phyloP scores from a whole-genome alignment of 2,113 vertebrate species.

The Romanogobio albipinnatus region DNA sequence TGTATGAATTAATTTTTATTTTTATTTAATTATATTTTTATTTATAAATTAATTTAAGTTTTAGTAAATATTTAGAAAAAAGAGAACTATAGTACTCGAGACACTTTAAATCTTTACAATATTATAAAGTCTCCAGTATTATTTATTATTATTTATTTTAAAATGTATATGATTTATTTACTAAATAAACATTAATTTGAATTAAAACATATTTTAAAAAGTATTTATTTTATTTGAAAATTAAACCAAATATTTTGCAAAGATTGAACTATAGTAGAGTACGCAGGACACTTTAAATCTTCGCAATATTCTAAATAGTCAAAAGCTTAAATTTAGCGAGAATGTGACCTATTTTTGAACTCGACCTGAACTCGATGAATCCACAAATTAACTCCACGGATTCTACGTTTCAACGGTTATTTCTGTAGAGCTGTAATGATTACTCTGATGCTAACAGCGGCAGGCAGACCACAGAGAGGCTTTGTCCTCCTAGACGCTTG shows the following conservation, averaged over 20 bases:
- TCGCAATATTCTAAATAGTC: neutral
- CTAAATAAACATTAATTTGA: neutral
- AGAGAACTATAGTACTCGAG: neutral
- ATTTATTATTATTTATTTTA: too few relatives aligned
- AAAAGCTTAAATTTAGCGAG: neutral
- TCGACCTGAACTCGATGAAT: neutral
- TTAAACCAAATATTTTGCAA: too few relatives aligned
- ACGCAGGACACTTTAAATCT: neutral
- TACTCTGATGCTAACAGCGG: slow-evolving; percentile 27
- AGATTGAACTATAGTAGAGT: neutral
- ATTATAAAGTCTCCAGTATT: neutral
- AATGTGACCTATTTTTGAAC: neutral
- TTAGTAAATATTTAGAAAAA: neutral
- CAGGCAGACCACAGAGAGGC: slow-evolving; percentile 13
- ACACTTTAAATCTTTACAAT: neutral
- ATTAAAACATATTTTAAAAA: neutral
- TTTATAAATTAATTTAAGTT: neutral
- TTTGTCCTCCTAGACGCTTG: slow-evolving; percentile 42
- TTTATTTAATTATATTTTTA: neutral
- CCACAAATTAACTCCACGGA: neutral
- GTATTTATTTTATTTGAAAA: neutral
- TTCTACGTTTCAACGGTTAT: neutral
- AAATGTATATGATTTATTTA: neutral
- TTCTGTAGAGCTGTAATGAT: slow-evolving; percentile 32
- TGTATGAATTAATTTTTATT: neutral